Conservation (phyloP, 2,888 invertebrate genomes). For the Epinotia demarniana region DNA sequence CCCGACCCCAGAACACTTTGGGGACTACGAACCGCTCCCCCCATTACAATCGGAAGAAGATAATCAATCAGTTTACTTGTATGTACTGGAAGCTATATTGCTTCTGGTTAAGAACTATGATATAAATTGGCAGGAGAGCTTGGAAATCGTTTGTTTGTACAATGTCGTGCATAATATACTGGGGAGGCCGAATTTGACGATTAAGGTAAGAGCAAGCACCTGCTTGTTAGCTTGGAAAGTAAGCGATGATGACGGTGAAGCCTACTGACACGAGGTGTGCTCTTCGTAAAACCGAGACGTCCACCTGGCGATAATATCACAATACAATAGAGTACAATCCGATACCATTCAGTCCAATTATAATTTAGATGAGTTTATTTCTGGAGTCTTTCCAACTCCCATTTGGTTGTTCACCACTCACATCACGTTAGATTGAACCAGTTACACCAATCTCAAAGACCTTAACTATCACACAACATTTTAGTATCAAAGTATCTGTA, state of each 20-base stretch:
- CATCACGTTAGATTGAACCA: no score
- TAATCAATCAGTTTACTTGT: conserved; percentile 82
- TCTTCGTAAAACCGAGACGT: no score
- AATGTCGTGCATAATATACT: conserved; percentile 71
- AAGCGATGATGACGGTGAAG: neutral
- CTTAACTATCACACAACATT: no score
- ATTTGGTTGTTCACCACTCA: no score
- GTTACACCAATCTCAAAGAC: no score
- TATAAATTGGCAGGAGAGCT: conserved; percentile 91
- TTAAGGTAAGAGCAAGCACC: conserved; percentile 66
- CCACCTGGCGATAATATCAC: no score
- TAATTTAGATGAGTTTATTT: no score
- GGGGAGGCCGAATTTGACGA: conserved; percentile 67
- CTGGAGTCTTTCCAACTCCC: no score
- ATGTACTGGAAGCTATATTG: conserved; percentile 87
- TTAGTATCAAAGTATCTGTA: no score
- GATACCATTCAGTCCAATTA: no score
- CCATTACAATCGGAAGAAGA: conserved; percentile 64
- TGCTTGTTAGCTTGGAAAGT: neutral
- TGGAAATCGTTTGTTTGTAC: conserved; percentile 89
- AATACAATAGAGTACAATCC: no score
- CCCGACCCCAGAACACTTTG: conserved; percentile 51
- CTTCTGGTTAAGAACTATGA: conserved; percentile 87
- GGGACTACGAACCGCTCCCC: conserved; percentile 56
- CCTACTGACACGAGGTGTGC: neutral